phyloP scores from a whole-genome alignment of 2,888 invertebrate species.

The Norana najaformis region DNA sequence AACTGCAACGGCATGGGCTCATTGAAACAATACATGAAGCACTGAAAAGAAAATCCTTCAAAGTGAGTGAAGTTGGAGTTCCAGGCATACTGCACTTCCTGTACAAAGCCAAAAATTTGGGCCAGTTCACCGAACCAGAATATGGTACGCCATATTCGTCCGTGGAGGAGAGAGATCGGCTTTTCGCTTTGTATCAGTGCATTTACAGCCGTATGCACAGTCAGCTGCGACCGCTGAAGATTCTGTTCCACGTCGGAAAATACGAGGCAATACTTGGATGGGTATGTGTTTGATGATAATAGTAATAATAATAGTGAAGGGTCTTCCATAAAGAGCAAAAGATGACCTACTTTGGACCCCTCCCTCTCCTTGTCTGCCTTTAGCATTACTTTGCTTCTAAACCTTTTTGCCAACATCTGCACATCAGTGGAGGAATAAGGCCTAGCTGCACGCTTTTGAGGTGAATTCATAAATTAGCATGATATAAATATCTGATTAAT shows the following conservation, averaged over 20 bases:
- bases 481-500: too few species aligned
- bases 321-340: too few species aligned
- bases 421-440: too few species aligned
- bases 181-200: constrained; percentile 72
- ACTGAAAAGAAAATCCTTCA: constrained; percentile 1
- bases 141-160: constrained; percentile 72
- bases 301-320: too few species aligned
- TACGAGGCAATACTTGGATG: constrained; percentile 87
- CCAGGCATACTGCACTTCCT: constrained; percentile 88
- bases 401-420: too few species aligned
- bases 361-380: too few species aligned
- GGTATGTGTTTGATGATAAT: constrained; percentile 68
- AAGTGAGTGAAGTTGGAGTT: constrained; percentile 71
- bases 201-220: constrained; percentile 81
- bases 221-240: constrained; percentile 77
- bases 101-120: constrained; percentile 88
- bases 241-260: constrained; percentile 82
- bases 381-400: too few species aligned
- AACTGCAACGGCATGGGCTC: background rate
- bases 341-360: too few species aligned
- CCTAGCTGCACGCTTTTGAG: too few species aligned
- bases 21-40: background rate
- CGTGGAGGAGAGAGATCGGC: constrained; percentile 63
- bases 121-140: constrained; percentile 84
- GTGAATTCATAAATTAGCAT: too few species aligned